Base-by-base conservation (phyloP, 2,797 vertebrate genomes). In the Sphaeramia orbicularis region DNA sequence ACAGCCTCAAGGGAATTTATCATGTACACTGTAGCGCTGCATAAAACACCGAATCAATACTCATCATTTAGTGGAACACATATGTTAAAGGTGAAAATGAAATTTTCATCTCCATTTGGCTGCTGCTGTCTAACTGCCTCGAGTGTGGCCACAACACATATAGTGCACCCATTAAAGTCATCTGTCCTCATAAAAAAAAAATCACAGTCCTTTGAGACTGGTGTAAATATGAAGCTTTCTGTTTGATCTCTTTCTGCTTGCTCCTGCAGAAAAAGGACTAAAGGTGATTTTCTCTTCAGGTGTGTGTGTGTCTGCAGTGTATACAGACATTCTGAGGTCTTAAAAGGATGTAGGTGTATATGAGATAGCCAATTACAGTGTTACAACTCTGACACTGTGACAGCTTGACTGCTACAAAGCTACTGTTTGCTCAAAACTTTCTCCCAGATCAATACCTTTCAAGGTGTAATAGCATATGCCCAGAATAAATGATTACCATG, bases 161-260 rank as follows among this genome's bases (percentile, higher is more conserved):
- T 4, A 59, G 51, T 10, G 43, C 6, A 4, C 35, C 66, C 74
- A 83, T 90, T 86, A 84, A 72, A 89, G 78, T 81, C 77, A 84
- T 88, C 64, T 68, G 69, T 82, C 73, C 78, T 86, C 72, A 88
- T 85, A 63, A 84, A 82, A 69, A 84, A 82, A 69, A 71, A n/a
- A 47, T 58, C 63, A 19, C 3, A 2, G 65, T 42, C 66, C 41
- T 66, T 54, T 67, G 72, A 77, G 71, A 61, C 57, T 4, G 12
- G 56, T 54, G 58, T 77, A 76, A 86, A 86, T 78, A 85, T 65
- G 42, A 78, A 68, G 49, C 52, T 70, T 79, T 59, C 24, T 75
- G 40, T 85, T 76, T 74, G 71, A 78, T 73, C 47, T 66, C 38
- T 37, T 2, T 68, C 36, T 50, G 38, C 47, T 48, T 49, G 66